Evolutionary conservation across 2,797 vertebrate genomes (phyloP).

Genomic region (Agapornis canus): DNA sequence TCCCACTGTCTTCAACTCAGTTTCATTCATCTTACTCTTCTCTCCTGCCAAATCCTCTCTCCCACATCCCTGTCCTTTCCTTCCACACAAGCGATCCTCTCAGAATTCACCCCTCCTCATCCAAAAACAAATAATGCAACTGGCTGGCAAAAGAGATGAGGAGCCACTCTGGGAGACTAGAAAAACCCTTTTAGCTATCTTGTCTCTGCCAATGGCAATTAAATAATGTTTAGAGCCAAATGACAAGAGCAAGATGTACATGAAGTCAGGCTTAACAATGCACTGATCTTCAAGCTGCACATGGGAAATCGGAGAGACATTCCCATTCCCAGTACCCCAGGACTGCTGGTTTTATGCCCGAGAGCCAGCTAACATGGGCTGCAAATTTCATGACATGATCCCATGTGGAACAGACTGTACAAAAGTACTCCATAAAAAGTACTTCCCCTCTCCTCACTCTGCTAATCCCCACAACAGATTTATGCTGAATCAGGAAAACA

Average conservation of each 20-base stretch:
- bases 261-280: background rate
- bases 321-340: background rate
- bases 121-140: background rate
- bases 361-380: background rate
- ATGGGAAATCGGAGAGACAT: background rate
- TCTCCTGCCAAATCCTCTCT: background rate
- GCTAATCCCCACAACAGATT: background rate
- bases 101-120: background rate
- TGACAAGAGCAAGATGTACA: background rate
- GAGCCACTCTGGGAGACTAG: background rate
- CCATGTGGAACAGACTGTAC: accelerated
- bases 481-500: background rate
- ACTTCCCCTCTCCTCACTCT: background rate
- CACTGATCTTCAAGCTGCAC: background rate
- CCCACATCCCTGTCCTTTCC: background rate
- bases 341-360: background rate
- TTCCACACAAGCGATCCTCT: background rate
- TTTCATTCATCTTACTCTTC: background rate
- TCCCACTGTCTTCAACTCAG: background rate
- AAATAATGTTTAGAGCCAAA: background rate
- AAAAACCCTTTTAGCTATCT: background rate
- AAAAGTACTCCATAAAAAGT: background rate
- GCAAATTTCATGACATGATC: background rate
- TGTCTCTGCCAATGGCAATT: background rate
- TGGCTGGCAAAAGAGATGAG: background rate